phyloP scores from a whole-genome alignment of 2,797 vertebrate genomes.

The Fratercula arctica region DNA sequence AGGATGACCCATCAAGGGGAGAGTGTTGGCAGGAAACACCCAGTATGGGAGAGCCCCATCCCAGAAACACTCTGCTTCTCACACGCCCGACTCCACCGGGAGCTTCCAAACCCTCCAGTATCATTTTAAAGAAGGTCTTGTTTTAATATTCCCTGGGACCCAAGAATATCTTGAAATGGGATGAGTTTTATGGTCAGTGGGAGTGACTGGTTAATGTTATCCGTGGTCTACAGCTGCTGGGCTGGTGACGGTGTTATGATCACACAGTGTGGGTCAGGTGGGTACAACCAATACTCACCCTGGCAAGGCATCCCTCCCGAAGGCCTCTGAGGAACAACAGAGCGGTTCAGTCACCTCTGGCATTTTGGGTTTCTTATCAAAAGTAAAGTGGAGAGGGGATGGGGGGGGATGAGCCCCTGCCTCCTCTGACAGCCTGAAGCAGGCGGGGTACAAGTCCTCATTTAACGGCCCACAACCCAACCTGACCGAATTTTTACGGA shows the following conservation, averaged over 20 bases:
- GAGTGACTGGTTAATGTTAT: conserved; percentile 23
- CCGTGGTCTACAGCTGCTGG: background rate
- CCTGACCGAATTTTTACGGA: rapidly evolving
- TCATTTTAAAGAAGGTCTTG: background rate
- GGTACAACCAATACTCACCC: conserved; percentile 48
- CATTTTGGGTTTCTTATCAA: background rate
- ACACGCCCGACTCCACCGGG: rapidly evolving
- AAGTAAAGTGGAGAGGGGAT: rapidly evolving
- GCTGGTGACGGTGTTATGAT: background rate
- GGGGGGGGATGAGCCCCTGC: background rate
- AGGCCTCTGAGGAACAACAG: background rate
- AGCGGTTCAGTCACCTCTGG: background rate
- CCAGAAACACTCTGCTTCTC: background rate
- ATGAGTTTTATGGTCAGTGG: background rate
- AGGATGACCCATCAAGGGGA: background rate
- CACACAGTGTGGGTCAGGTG: conserved; percentile 1
- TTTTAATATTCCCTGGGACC: background rate
- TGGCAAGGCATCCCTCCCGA: background rate
- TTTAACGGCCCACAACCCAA: rapidly evolving
- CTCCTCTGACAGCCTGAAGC: background rate
- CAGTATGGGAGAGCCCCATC: rapidly evolving
- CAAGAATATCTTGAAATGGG: background rate
- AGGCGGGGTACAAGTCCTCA: rapidly evolving
- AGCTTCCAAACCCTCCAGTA: background rate
- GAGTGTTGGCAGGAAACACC: background rate